Conservation (phyloP, 2,797 vertebrate genomes). For the Potorous gilbertii region DNA sequence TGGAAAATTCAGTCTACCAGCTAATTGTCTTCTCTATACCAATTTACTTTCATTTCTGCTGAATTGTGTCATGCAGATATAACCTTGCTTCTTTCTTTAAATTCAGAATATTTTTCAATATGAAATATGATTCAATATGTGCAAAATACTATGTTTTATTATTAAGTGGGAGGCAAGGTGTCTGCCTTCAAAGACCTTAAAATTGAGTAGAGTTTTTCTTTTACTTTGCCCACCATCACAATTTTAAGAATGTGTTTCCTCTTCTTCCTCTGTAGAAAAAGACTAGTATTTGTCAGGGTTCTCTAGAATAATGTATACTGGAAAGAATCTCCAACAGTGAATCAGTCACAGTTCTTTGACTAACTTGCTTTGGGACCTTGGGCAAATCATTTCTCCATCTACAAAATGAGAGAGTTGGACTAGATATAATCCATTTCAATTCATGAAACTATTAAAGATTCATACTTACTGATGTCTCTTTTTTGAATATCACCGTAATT, state of each 20-base stretch:
- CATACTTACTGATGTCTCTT: not conserved
- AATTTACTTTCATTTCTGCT: not conserved
- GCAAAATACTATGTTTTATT: not conserved
- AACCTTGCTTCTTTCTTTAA: not conserved
- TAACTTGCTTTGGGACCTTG: not conserved
- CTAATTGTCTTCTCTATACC: not conserved
- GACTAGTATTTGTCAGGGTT: not conserved
- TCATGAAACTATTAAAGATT: not conserved
- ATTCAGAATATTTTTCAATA: not conserved
- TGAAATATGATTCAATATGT: not conserved
- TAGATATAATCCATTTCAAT: not conserved
- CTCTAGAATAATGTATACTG: not conserved
- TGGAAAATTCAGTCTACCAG: not conserved
- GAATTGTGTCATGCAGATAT: not conserved
- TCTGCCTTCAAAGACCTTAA: not conserved
- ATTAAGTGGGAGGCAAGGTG: not conserved
- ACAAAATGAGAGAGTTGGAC: not conserved
- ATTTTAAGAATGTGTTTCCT: slow-evolving; percentile 8
- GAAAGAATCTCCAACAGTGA: not conserved
- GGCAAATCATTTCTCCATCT: not conserved
- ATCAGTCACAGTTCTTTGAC: slow-evolving; percentile 21
- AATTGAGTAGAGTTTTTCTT: not conserved
- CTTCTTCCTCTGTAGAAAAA: not conserved
- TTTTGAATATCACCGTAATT: not conserved
- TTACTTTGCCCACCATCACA: not conserved